Evolutionary conservation across 2,797 vertebrate genomes (phyloP).

Genomic region (Sebastes melanostomus): DNA sequence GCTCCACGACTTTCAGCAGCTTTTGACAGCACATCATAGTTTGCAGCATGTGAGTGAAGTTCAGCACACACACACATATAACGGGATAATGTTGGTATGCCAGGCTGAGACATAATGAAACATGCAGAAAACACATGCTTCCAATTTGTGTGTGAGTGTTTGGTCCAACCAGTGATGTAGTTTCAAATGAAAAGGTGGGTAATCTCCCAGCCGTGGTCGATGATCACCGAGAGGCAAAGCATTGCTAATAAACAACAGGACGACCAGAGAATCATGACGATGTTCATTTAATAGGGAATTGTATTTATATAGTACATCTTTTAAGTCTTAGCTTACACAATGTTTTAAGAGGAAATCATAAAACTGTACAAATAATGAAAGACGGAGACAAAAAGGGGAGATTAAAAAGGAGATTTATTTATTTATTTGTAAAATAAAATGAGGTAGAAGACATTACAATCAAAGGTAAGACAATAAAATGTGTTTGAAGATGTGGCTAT

Average conservation of each 20-base stretch:
- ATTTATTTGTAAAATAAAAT: background rate
- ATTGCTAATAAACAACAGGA: conserved; percentile 41
- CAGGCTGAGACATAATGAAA: conserved; percentile 57
- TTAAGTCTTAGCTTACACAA: background rate
- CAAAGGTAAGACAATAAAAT: conserved; percentile 4
- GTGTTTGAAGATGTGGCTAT: conserved; percentile 8
- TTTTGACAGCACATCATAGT: conserved; percentile 60
- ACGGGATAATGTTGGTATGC: conserved; percentile 46
- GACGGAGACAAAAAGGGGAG: background rate
- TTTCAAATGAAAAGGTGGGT: conserved; percentile 45
- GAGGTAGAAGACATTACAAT: background rate
- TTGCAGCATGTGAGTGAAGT: conserved; percentile 61
- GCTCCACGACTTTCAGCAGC: background rate
- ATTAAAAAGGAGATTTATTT: conserved; percentile 4
- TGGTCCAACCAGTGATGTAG: conserved; percentile 58
- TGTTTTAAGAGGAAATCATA: conserved; percentile 23
- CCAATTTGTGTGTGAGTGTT: conserved; percentile 44
- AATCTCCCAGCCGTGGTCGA: conserved; percentile 19
- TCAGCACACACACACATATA: conserved; percentile 33
- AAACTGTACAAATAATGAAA: conserved; percentile 14
- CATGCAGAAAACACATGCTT: conserved; percentile 62
- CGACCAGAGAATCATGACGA: background rate
- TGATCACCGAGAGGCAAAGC: conserved; percentile 10
- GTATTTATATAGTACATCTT: background rate
- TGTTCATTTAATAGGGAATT: background rate